Percentiles rank a stretch among this genome's conserved stretches.
Conservation (phyloP, 2,888 invertebrate species). For the Megalurothrips usitatus region DNA sequence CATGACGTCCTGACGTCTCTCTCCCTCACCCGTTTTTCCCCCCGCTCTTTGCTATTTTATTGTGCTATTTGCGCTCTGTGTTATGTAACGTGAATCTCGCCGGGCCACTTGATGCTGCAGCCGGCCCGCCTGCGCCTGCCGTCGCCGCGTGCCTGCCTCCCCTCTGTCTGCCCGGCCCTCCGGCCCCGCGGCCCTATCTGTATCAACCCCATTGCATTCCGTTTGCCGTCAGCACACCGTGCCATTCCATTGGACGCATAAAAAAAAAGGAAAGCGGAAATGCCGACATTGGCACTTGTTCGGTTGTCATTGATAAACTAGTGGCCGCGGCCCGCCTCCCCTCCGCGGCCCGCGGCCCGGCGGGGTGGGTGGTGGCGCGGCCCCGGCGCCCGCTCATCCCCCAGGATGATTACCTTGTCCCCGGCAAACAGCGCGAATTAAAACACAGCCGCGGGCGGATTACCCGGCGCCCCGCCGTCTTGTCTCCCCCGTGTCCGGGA, state of each 20-base stretch:
- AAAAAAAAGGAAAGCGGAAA: not conserved
- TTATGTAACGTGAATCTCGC: constrained; percentile 5
- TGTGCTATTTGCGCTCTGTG: not conserved
- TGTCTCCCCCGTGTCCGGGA: no score
- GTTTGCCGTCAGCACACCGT: not conserved
- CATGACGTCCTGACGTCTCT: not conserved
- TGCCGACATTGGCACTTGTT: constrained; percentile 22
- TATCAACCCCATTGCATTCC: constrained; percentile 5
- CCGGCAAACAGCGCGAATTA: not conserved
- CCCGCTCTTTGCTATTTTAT: not conserved
- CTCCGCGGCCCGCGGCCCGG: not conserved
- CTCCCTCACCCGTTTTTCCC: not conserved
- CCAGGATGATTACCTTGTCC: not conserved
- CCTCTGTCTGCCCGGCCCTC: not conserved
- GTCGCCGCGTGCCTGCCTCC: not conserved
- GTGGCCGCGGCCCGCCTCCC: not conserved
- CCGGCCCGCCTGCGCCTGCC: not conserved
- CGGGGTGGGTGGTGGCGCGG: not conserved
- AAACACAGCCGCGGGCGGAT: not conserved
- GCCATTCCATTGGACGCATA: constrained; percentile 3
- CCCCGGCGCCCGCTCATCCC: not conserved
- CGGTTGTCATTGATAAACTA: constrained; percentile 26
- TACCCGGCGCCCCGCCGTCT: not conserved
- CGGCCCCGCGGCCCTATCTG: no score
- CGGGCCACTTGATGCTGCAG: not conserved